These are phyloP conservation scores for Callionymus lyra DNA, from an alignment of 2,113 vertebrate species.

Conservation along the genomic window DNA sequence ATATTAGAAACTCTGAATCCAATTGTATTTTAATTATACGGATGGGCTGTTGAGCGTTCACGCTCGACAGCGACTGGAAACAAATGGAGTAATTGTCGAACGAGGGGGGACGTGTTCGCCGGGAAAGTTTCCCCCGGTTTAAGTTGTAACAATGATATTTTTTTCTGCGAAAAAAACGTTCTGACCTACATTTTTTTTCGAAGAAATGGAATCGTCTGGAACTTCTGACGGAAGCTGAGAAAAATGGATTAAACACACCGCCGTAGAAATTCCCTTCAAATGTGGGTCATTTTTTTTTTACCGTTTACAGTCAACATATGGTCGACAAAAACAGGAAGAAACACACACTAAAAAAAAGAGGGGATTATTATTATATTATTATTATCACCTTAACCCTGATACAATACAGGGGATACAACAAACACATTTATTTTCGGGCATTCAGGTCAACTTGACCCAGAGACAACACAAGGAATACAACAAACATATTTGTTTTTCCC, in stretches of 20 bases:
- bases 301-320: no score
- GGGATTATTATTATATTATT: no score
- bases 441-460: no score
- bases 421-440: no score
- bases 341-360: no score
- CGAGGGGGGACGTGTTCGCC: slow-evolving; percentile 5
- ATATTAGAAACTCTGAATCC: slow-evolving; percentile 54
- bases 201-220: slow-evolving; percentile 11
- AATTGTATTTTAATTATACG: slow-evolving; percentile 65
- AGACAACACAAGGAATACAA: no score
- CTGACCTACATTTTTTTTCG: slow-evolving; percentile 16
- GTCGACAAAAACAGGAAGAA: no score
- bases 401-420: no score
- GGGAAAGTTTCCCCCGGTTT: no score
- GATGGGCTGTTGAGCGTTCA: slow-evolving; percentile 60
- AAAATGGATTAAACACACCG: slow-evolving; percentile 16
- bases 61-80: slow-evolving; percentile 48
- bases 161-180: slow-evolving; percentile 16
- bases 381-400: no score
- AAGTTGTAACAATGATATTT: slow-evolving; percentile 7
- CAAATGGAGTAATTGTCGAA: slow-evolving; percentile 55
- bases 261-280: slow-evolving; percentile 3
- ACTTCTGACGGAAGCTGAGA: slow-evolving; percentile 13
- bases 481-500: no score
- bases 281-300: slow-evolving; percentile 17